Evolutionary conservation across 2,797 vertebrate species (phyloP).

Genomic region (Tenualosa thibaudeaui): DNA sequence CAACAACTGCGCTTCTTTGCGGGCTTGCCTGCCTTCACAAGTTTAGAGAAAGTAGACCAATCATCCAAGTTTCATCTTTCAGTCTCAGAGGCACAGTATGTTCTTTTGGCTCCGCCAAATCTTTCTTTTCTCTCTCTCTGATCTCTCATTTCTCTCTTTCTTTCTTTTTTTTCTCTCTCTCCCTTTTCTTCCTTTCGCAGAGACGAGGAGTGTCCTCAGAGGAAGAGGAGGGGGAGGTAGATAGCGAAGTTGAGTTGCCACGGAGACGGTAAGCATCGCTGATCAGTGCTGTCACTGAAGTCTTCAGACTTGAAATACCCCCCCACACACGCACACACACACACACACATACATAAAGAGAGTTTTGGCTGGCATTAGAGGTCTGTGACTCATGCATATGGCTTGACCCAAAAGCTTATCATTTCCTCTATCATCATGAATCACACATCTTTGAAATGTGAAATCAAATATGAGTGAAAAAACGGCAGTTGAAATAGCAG

Average conservation of each 20-base stretch:
- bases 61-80: neutral
- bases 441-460: neutral
- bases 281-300: neutral
- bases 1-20: neutral
- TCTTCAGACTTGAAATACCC: neutral
- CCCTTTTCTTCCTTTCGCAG: constrained; percentile 52
- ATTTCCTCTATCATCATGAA: neutral
- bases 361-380: neutral
- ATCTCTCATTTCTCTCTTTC: neutral
- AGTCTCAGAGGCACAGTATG: neutral
- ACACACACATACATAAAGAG: neutral
- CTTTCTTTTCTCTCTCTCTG: neutral
- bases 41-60: neutral
- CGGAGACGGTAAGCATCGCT: constrained; percentile 80
- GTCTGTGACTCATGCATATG: neutral
- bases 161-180: constrained; percentile 21
- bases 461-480: neutral
- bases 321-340: neutral
- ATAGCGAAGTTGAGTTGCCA: constrained; percentile 91
- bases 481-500: neutral
- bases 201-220: constrained; percentile 89
- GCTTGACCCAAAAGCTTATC: neutral
- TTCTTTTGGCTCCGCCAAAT: neutral
- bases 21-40: neutral
- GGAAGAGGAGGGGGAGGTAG: constrained; percentile 91